Conservation (phyloP, 2,888 invertebrate genomes). For the Pachymerium ferrugineum region DNA sequence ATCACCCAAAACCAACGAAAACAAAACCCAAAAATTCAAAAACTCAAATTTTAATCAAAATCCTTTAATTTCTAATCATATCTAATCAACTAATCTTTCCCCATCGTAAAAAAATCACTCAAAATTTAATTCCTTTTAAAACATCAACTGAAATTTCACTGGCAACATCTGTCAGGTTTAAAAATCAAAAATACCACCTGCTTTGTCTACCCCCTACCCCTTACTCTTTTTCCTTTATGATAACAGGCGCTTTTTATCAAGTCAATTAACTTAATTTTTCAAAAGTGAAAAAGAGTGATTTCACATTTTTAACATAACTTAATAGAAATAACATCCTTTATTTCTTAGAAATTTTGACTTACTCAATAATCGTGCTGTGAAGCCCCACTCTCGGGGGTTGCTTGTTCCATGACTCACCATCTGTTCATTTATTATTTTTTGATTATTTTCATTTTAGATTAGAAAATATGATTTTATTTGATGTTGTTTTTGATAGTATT, state of each 20-base stretch:
- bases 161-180: background rate
- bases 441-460: too few species aligned
- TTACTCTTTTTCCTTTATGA: too few species aligned
- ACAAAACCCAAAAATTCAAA: background rate
- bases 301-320: too few species aligned
- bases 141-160: background rate
- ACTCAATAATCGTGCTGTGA: background rate
- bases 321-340: background rate
- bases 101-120: too few species aligned
- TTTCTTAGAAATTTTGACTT: background rate
- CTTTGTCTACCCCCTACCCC: background rate
- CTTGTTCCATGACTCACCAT: conserved; percentile 6
- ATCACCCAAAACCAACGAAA: background rate
- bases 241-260: too few species aligned
- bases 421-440: background rate
- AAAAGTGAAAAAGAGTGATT: too few species aligned
- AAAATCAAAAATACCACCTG: background rate
- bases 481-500: background rate
- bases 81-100: background rate
- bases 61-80: too few species aligned
- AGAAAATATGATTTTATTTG: background rate
- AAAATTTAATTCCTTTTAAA: too few species aligned
- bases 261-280: too few species aligned
- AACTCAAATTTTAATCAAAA: too few species aligned
- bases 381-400: conserved; percentile 5